A percentile compares a stretch with the other conserved stretches of the same genome.
phyloP scores from a whole-genome alignment of 1,140 invertebrate genomes.

The Anastrepha ludens region DNA sequence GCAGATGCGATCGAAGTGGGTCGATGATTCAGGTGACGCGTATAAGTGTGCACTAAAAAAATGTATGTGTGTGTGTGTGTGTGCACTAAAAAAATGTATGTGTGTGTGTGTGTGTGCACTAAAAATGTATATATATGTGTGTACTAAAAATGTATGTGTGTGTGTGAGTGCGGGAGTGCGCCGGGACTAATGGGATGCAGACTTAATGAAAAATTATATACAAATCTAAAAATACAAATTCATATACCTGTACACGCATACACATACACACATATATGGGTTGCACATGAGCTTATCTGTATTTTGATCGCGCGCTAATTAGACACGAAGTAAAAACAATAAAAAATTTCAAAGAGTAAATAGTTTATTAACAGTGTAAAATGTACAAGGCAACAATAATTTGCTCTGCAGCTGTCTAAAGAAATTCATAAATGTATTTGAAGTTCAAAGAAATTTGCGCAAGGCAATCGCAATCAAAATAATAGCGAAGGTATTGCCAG shows the following conservation, averaged over 20 bases:
- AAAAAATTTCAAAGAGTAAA: too few species aligned
- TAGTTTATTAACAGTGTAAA: background rate
- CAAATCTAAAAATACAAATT: background rate
- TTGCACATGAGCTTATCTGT: background rate
- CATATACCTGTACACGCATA: too few species aligned
- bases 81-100: background rate
- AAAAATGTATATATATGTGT: background rate
- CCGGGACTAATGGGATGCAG: background rate
- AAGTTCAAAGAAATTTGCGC: constrained; percentile 28
- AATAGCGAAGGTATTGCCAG: background rate
- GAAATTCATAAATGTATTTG: background rate
- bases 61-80: background rate
- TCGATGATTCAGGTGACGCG: background rate
- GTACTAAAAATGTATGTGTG: background rate
- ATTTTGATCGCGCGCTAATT: constrained; percentile 5
- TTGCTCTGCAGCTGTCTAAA: background rate
- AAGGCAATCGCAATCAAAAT: constrained; percentile 1
- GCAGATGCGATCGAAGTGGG: background rate
- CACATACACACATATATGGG: too few species aligned
- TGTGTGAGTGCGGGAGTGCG: background rate
- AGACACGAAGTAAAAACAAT: too few species aligned
- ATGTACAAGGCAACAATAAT: constrained; percentile 11
- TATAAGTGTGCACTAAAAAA: too few species aligned
- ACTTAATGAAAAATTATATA: background rate
- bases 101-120: background rate